phyloP scores from a whole-genome alignment of 2,797 vertebrate species.

The Benthosema pterotum region DNA sequence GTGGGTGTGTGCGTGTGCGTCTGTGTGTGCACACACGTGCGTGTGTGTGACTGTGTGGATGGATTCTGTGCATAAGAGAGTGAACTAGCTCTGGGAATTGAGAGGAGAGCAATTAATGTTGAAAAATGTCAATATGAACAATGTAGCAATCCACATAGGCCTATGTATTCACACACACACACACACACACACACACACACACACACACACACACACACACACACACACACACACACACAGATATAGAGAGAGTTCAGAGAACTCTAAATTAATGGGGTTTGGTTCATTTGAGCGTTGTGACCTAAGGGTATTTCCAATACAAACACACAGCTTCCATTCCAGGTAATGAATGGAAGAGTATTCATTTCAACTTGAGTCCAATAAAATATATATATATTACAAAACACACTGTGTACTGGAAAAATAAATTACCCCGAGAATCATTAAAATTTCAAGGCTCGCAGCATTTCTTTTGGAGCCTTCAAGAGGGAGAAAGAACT shows the following conservation, averaged over 20 bases:
- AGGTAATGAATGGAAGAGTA: conserved; percentile 53
- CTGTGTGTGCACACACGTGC: too few species aligned
- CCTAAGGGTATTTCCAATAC: conserved; percentile 49
- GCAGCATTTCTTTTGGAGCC: conserved; percentile 22
- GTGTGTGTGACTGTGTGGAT: too few species aligned
- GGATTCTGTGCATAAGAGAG: neutral
- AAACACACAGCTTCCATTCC: conserved; percentile 41
- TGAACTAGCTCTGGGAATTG: neutral
- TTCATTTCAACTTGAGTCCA: conserved; percentile 61
- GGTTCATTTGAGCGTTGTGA: conserved; percentile 47
- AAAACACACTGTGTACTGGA: conserved; percentile 40
- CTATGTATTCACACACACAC: too few species aligned
- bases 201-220: neutral
- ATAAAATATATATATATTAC: conserved; percentile 38
- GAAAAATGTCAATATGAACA: neutral
- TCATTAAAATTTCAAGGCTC: conserved; percentile 45
- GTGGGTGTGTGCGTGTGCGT: too few species aligned
- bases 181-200: conserved; percentile 4
- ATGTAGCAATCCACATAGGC: neutral
- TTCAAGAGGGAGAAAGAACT: conserved; percentile 2
- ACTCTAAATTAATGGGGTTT: conserved; percentile 50
- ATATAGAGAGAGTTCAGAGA: conserved; percentile 1
- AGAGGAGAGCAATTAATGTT: neutral
- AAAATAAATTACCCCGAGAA: conserved; percentile 51
- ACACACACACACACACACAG: conserved; percentile 8